phyloP scores from a whole-genome alignment of 2,113 vertebrate species.

The Podilymbus podiceps region DNA sequence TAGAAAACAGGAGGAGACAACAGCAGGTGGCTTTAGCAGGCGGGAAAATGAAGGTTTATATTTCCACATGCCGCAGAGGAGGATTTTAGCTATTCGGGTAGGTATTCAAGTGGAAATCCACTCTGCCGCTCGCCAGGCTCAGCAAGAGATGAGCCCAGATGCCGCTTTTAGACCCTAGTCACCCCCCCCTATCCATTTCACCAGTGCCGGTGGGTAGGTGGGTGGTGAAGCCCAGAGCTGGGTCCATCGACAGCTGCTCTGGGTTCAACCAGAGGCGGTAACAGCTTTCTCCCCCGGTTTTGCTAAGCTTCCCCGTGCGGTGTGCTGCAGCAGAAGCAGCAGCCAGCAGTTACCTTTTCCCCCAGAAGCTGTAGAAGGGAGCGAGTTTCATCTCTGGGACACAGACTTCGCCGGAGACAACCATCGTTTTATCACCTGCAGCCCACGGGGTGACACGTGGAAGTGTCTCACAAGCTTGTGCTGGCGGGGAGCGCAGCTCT shows the following conservation, averaged over 20 bases:
- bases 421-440: neutral
- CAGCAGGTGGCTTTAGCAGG: constrained; percentile 56
- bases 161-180: neutral
- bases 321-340: neutral
- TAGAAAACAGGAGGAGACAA: constrained; percentile 46
- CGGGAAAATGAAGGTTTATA: constrained; percentile 48
- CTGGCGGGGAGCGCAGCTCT: neutral
- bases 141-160: neutral
- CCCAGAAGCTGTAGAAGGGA: neutral
- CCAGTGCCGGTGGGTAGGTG: neutral
- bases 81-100: neutral
- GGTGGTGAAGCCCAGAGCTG: neutral
- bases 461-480: neutral
- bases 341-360: neutral
- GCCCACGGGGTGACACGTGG: rapidly evolving
- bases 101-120: constrained; percentile 19
- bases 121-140: neutral
- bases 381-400: neutral
- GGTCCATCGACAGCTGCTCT: neutral
- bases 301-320: rapidly evolving
- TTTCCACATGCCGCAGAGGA: constrained; percentile 17
- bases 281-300: neutral
- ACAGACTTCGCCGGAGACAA: neutral
- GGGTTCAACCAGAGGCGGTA: rapidly evolving
- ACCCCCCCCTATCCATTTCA: neutral